Evolutionary conservation across 2,113 vertebrate genomes (phyloP), one percentile per base, ranked within the genome.

Genomic region (Barbus barbus): DNA sequence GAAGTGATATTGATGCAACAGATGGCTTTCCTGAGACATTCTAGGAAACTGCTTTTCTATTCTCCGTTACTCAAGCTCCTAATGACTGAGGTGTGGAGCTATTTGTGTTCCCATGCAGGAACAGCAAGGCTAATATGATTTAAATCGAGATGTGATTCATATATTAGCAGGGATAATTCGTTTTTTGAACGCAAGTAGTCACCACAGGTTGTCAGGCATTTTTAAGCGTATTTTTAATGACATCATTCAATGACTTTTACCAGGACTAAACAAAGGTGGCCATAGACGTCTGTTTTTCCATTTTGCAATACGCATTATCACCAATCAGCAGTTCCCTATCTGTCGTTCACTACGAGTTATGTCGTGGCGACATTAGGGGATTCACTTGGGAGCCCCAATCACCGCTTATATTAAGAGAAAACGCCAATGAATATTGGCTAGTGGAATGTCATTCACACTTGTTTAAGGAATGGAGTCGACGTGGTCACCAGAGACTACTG

Each of bases 401-500:
- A n/a, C n/a, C n/a, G n/a, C n/a, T n/a, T n/a, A n/a, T n/a, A n/a
- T n/a, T n/a, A n/a, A n/a, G n/a, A n/a, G n/a, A n/a, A n/a, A n/a
- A n/a, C n/a, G n/a, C n/a, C n/a, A n/a, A n/a, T n/a, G n/a, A n/a
- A n/a, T n/a, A n/a, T n/a, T n/a, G n/a, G n/a, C 3, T 41, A 9
- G 38, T 41, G 38, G 9, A 41, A 41, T 2, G 38, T 41, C 38
- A 9, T 2, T 41, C 38, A 41, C 38, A 41, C 38, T 38, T 51
- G 63, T 38, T 73, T 16, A 16, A 33, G 12, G 26, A 38, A 61
- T 73, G 60, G 77, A 72, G 31, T 5, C 61, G 61, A 36, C 14
- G 73, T 72, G 41, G 60, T 77, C 58, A 31, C 41, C 28, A 69
- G 58, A 75, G 84, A 73, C 56, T 38, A 46, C 81, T 78, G 79